These are phyloP conservation scores for Drosophila sproati DNA, from an alignment of 1,140 invertebrate species.

Conservation along the genomic window DNA sequence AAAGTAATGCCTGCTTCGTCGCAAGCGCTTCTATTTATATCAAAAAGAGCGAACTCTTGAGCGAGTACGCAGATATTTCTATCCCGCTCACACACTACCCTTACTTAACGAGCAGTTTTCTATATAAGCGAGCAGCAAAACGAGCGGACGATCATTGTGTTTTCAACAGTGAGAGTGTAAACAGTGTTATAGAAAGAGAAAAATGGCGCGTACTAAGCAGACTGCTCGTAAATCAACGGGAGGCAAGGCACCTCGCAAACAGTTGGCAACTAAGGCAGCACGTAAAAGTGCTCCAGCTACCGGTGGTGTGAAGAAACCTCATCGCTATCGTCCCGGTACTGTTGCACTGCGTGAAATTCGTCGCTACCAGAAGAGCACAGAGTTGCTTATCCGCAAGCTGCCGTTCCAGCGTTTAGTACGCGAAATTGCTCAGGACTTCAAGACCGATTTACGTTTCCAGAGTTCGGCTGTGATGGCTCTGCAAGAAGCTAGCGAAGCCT, in stretches of 20 bases:
- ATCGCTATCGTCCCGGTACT: slow-evolving; percentile 92
- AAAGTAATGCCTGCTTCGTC: slow-evolving; percentile 1
- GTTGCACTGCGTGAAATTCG: slow-evolving; percentile 92
- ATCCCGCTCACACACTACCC: background rate
- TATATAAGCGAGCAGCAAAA: too few species aligned
- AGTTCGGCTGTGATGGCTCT: slow-evolving; percentile 91
- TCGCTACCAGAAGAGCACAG: slow-evolving; percentile 91
- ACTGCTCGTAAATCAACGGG: background rate
- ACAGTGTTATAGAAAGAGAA: too few species aligned
- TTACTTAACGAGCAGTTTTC: background rate
- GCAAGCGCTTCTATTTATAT: too few species aligned
- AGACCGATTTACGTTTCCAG: slow-evolving; percentile 92
- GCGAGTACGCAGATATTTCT: background rate
- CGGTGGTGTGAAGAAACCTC: slow-evolving; percentile 93
- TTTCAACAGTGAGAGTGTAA: too few species aligned
- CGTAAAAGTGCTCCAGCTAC: slow-evolving; percentile 87
- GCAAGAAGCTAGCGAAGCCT: slow-evolving; percentile 93
- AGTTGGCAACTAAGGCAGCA: background rate
- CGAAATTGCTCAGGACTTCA: slow-evolving; percentile 94
- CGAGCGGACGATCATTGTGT: too few species aligned
- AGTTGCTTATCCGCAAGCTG: slow-evolving; percentile 89
- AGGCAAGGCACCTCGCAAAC: slow-evolving; percentile 5
- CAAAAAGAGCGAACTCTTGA: too few species aligned
- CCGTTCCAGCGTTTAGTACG: slow-evolving; percentile 94
- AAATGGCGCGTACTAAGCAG: too few species aligned